Percentiles rank a stretch among this genome's conserved stretches.
phyloP scores from a whole-genome alignment of 2,797 vertebrate species.

The Malurus leucopterus region DNA sequence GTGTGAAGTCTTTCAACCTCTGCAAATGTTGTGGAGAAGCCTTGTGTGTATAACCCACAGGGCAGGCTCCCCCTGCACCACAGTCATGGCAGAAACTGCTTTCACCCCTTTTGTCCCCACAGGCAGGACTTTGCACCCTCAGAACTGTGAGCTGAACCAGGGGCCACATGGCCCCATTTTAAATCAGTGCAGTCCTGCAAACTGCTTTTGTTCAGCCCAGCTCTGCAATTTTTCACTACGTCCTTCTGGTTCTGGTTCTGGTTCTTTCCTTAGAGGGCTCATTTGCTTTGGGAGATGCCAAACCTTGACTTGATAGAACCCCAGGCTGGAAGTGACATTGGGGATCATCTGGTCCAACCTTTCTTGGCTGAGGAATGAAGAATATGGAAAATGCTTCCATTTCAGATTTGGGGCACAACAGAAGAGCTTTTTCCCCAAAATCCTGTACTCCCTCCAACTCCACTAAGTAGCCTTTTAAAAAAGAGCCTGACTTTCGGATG shows the following conservation, averaged over 20 bases:
- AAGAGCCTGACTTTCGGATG: background rate
- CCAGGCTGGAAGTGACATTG: background rate
- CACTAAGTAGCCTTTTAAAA: too few species aligned
- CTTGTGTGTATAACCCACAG: background rate
- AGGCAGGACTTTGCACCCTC: fast-evolving
- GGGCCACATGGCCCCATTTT: fast-evolving
- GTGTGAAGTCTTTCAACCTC: background rate
- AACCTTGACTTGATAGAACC: background rate
- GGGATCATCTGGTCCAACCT: background rate
- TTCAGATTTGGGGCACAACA: background rate
- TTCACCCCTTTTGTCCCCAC: background rate
- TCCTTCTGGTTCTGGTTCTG: background rate
- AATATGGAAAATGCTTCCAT: background rate
- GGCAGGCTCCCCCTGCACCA: background rate
- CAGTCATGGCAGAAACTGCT: background rate
- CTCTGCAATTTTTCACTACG: background rate
- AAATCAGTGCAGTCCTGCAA: background rate
- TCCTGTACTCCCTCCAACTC: background rate
- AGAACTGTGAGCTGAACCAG: background rate
- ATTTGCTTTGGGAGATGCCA: background rate
- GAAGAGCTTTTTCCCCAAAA: background rate
- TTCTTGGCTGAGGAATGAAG: background rate
- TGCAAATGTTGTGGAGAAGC: background rate
- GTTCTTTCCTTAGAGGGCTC: background rate
- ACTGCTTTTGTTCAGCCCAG: background rate